Evolutionary conservation across 2,797 vertebrate species (phyloP).

Genomic region (Myotis vivesi): DNA sequence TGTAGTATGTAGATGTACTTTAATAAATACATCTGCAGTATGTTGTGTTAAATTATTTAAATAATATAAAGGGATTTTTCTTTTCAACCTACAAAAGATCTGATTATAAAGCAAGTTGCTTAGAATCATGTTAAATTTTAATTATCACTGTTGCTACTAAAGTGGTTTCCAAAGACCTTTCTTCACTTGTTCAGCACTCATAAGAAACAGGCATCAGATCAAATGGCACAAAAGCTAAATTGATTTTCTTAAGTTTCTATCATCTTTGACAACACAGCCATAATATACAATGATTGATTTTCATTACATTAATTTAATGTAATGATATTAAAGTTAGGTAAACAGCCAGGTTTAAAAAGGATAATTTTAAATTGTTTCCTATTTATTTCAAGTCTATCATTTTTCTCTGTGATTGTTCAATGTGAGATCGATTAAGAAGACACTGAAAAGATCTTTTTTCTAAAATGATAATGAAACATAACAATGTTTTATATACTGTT

Average conservation of each 20-base stretch:
- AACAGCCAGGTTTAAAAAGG: conserved; percentile 39
- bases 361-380: conserved; percentile 52
- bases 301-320: conserved; percentile 55
- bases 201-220: background rate
- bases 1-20: background rate
- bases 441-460: background rate
- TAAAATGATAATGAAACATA: conserved; percentile 29
- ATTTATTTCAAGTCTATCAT: conserved; percentile 34
- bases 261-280: background rate
- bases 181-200: background rate
- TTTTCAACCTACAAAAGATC: background rate
- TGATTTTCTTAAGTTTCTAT: conserved; percentile 53
- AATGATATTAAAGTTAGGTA: conserved; percentile 62
- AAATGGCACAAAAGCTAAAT: conserved; percentile 42
- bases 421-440: conserved; percentile 26
- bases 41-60: background rate
- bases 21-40: background rate
- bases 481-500: background rate
- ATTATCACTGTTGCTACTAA: background rate
- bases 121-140: background rate
- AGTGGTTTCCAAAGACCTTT: background rate
- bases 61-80: background rate
- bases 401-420: conserved; percentile 21
- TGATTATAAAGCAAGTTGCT: background rate
- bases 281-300: conserved; percentile 49